Conservation (phyloP, 2,888 invertebrate species). For the Xylota sylvarum region DNA sequence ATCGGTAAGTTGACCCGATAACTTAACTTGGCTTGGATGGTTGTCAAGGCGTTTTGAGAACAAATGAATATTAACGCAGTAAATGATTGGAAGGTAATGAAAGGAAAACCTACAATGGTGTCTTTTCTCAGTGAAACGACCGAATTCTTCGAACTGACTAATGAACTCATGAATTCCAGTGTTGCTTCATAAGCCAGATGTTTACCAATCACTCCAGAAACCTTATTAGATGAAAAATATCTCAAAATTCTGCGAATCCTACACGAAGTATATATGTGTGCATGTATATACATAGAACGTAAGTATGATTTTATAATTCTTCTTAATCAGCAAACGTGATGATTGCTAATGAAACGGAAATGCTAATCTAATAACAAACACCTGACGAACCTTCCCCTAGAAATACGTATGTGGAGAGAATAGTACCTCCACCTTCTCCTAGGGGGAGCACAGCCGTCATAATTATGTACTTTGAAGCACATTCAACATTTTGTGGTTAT, state of each 20-base stretch:
- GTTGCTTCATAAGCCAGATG: background rate
- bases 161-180: background rate
- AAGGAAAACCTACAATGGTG: background rate
- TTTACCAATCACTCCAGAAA: background rate
- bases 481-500: conserved; percentile 61
- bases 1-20: too few species aligned
- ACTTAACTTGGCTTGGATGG: too few species aligned
- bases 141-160: background rate
- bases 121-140: background rate
- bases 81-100: too few species aligned
- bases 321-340: conserved; percentile 27
- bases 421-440: background rate
- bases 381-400: background rate
- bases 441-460: background rate
- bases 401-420: background rate
- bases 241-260: conserved; percentile 1
- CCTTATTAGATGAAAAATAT: conserved; percentile 20
- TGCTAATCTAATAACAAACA: conserved; percentile 40
- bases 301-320: background rate
- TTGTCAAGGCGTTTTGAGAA: too few species aligned
- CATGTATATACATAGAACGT: background rate
- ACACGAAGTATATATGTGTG: background rate
- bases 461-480: conserved; percentile 31
- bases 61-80: too few species aligned
- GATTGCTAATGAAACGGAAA: conserved; percentile 65